These are phyloP conservation scores for Malurus alboscapulatus DNA, from an alignment of 2,113 vertebrate species.

Conservation along the genomic window DNA sequence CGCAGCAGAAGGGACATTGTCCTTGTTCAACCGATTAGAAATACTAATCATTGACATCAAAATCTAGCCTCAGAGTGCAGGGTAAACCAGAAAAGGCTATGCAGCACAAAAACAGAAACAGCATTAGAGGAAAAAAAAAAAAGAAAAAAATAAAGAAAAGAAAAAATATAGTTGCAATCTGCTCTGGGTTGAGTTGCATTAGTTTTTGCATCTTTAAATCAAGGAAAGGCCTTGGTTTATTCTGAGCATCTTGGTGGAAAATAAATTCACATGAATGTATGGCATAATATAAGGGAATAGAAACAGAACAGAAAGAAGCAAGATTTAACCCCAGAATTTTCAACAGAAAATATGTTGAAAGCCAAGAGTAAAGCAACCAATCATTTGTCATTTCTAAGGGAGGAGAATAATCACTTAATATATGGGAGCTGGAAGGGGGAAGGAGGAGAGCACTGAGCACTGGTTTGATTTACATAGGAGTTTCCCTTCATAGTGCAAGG, in stretches of 20 bases:
- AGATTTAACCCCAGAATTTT: constrained; percentile 60
- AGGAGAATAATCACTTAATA: constrained; percentile 73
- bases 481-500: constrained; percentile 51
- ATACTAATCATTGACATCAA: constrained; percentile 69
- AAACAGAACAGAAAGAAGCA: constrained; percentile 65
- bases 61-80: constrained; percentile 50
- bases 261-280: background rate
- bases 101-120: background rate
- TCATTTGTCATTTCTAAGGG: constrained; percentile 52
- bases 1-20: constrained; percentile 63
- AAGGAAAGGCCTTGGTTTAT: constrained; percentile 11
- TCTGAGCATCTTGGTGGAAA: constrained; percentile 7
- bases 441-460: constrained; percentile 39
- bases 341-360: constrained; percentile 42
- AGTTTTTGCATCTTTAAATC: constrained; percentile 32
- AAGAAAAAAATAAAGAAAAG: accelerated
- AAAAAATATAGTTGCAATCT: background rate
- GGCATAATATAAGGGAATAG: background rate
- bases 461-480: constrained; percentile 75
- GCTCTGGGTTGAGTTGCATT: constrained; percentile 3
- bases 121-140: background rate
- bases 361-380: constrained; percentile 49
- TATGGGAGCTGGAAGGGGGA: constrained; percentile 52
- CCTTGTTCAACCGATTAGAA: constrained; percentile 68
- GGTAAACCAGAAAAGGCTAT: constrained; percentile 38